Evolutionary conservation across 2,888 invertebrate genomes (phyloP).

Genomic region (Pecten maximus): DNA sequence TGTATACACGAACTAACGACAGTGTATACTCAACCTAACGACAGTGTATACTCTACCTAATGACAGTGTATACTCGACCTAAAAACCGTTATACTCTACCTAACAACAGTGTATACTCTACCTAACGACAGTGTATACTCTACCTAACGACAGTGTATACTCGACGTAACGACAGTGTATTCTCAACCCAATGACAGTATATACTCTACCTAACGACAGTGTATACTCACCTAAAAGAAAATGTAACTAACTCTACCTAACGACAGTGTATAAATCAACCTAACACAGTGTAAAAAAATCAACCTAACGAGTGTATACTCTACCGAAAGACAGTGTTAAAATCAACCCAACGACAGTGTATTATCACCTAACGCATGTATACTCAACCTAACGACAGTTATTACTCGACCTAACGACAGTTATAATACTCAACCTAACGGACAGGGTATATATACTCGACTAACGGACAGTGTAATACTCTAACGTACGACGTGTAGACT

Average conservation of each 20-base stretch:
- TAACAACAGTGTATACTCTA: not conserved
- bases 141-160: not conserved
- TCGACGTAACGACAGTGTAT: not conserved
- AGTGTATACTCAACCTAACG: not conserved
- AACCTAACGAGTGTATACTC: too few species aligned
- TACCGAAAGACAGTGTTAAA: not conserved
- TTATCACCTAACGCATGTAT: not conserved
- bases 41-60: not conserved
- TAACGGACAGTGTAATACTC: not conserved
- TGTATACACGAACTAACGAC: not conserved
- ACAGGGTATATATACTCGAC: not conserved
- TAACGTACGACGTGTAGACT: not conserved
- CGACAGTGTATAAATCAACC: not conserved
- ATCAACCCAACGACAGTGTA: not conserved
- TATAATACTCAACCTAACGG: too few species aligned
- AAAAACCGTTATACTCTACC: too few species aligned
- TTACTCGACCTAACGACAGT: too few species aligned
- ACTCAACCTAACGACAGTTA: not conserved
- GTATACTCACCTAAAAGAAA: not conserved
- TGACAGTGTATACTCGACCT: too few species aligned
- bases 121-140: not conserved
- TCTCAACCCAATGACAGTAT: too few species aligned
- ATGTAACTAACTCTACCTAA: constrained; percentile 2
- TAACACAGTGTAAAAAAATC: too few species aligned
- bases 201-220: too few species aligned